Conservation (phyloP, 2,888 invertebrate genomes). For the Trisateles emortualis region DNA sequence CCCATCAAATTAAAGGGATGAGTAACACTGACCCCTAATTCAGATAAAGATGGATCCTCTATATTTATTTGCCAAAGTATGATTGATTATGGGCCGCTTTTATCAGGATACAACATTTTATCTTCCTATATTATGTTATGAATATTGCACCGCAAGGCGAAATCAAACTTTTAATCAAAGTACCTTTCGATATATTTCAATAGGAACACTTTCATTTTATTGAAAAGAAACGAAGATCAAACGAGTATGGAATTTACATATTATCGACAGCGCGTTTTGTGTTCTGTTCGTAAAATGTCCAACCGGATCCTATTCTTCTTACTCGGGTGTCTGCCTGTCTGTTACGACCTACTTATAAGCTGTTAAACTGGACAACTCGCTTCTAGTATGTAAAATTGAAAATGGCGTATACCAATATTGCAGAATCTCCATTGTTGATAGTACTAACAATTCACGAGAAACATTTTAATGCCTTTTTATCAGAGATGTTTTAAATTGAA, state of each 20-base stretch:
- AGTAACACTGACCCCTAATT: slow-evolving; percentile 20
- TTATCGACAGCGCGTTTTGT: too few species aligned
- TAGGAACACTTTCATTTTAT: background rate
- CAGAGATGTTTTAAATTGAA: too few species aligned
- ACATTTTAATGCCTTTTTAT: too few species aligned
- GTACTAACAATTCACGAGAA: too few species aligned
- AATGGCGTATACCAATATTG: too few species aligned
- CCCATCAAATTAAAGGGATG: slow-evolving; percentile 5
- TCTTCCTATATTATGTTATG: background rate
- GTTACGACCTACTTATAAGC: too few species aligned
- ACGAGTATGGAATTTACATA: background rate
- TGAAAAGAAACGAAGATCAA: background rate
- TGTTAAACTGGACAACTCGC: too few species aligned
- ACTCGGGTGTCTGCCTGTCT: too few species aligned
- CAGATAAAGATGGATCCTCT: slow-evolving; percentile 30
- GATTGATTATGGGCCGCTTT: slow-evolving; percentile 31
- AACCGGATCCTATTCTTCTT: too few species aligned
- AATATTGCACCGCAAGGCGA: background rate
- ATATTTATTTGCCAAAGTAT: slow-evolving; percentile 25
- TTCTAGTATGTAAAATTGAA: too few species aligned
- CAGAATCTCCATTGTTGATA: too few species aligned
- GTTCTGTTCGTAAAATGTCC: too few species aligned
- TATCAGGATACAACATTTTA: slow-evolving; percentile 25
- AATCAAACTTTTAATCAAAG: slow-evolving; percentile 1
- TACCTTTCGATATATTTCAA: background rate